Evolutionary conservation across 2,888 invertebrate genomes (phyloP).

Genomic region (Endotricha flammealis): DNA sequence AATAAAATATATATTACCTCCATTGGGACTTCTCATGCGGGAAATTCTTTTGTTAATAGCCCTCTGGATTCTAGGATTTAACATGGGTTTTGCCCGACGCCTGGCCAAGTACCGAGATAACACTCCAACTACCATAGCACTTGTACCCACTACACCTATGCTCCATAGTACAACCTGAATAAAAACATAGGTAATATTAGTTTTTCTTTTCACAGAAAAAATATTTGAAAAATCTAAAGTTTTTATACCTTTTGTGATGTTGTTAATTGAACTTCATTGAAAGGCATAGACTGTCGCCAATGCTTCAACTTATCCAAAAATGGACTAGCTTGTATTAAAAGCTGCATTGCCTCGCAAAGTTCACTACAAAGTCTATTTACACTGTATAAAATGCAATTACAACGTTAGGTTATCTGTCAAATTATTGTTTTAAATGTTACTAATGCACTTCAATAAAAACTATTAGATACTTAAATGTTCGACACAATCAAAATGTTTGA

Average conservation of each 20-base stretch:
- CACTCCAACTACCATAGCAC: slow-evolving; percentile 89
- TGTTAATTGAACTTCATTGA: slow-evolving; percentile 76
- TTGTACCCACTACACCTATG: slow-evolving; percentile 82
- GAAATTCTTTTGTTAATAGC: slow-evolving; percentile 80
- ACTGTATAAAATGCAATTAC: slow-evolving; percentile 11
- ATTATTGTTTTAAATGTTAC: not conserved
- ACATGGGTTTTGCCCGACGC: slow-evolving; percentile 80
- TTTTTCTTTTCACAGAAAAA: slow-evolving; percentile 10
- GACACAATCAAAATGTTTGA: no score
- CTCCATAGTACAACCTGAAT: slow-evolving; percentile 83
- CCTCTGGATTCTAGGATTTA: slow-evolving; percentile 77
- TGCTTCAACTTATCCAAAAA: slow-evolving; percentile 74
- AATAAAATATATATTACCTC: slow-evolving; percentile 42
- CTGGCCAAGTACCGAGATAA: slow-evolving; percentile 88
- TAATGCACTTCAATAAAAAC: not conserved
- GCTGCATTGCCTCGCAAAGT: slow-evolving; percentile 46
- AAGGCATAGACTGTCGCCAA: slow-evolving; percentile 65
- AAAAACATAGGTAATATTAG: slow-evolving; percentile 16
- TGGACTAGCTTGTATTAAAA: slow-evolving; percentile 76
- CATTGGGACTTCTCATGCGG: slow-evolving; percentile 84
- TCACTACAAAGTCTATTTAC: slow-evolving; percentile 12
- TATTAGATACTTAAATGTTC: no score
- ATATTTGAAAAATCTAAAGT: no score
- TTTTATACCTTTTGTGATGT: slow-evolving; percentile 83
- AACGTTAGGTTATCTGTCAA: slow-evolving; percentile 42